A percentile compares a stretch with the other conserved stretches of the same genome.
phyloP scores from a whole-genome alignment of 1,140 invertebrate genomes.

The Micrasema longulum region DNA sequence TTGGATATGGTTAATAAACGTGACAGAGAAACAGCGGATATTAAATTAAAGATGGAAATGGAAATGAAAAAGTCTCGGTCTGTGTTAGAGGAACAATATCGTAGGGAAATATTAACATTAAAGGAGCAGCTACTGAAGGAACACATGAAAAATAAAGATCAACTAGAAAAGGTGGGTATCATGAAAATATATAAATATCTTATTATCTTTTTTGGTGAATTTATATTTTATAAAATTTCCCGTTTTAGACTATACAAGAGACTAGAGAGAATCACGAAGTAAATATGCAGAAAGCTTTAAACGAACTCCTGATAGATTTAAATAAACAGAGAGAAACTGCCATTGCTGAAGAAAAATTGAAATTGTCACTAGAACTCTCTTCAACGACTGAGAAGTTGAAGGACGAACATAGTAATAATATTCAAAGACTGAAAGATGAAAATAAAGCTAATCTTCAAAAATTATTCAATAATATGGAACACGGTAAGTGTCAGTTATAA shows the following conservation, averaged over 20 bases:
- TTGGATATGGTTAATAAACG: slow-evolving; percentile 33
- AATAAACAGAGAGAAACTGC: slow-evolving; percentile 60
- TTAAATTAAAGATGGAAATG: slow-evolving; percentile 62
- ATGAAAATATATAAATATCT: too few relatives aligned
- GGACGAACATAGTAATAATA: slow-evolving; percentile 60
- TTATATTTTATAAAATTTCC: too few relatives aligned
- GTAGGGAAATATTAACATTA: slow-evolving; percentile 62
- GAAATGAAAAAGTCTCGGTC: slow-evolving; percentile 68
- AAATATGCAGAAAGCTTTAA: slow-evolving; percentile 60
- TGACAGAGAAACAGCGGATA: slow-evolving; percentile 47
- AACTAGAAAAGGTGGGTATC: slow-evolving; percentile 66
- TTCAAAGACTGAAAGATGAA: slow-evolving; percentile 60
- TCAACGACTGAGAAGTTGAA: slow-evolving; percentile 53
- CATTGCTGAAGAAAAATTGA: slow-evolving; percentile 60
- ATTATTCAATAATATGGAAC: slow-evolving; percentile 58
- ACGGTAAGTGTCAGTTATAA: slow-evolving; percentile 55
- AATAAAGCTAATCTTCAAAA: slow-evolving; percentile 57
- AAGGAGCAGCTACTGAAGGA: slow-evolving; percentile 65
- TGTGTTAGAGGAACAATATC: slow-evolving; percentile 67
- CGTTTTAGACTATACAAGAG: slow-evolving; percentile 58
- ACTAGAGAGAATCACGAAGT: slow-evolving; percentile 63
- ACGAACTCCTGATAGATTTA: slow-evolving; percentile 62
- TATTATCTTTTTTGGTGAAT: too few relatives aligned
- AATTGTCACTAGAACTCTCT: slow-evolving; percentile 64
- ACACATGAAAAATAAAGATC: slow-evolving; percentile 63